Evolutionary conservation across 2,113 vertebrate species (phyloP).

Genomic region (Hyperoodon ampullatus): DNA sequence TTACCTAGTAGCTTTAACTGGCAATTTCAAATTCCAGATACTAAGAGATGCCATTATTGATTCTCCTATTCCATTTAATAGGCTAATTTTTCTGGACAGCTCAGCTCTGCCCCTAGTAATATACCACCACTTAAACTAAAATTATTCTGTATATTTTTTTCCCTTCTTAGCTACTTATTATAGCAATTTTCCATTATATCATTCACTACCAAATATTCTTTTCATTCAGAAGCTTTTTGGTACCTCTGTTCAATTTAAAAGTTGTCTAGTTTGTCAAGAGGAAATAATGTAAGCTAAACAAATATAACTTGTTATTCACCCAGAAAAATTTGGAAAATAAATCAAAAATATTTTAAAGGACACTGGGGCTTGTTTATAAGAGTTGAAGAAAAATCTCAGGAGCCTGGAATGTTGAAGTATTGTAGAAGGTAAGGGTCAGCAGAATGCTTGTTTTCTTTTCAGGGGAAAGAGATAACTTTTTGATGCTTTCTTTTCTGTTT

Average conservation of each 20-base stretch:
- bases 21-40: not conserved
- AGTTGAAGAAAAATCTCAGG: conserved; percentile 35
- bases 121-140: not conserved
- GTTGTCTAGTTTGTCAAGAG: not conserved
- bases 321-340: conserved; percentile 52
- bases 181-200: conserved; percentile 56
- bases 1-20: not conserved
- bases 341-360: conserved; percentile 60
- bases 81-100: not conserved
- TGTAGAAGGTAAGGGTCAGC: conserved; percentile 58
- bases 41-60: not conserved
- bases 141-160: not conserved
- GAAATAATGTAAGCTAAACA: not conserved
- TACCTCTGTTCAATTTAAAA: conserved; percentile 53
- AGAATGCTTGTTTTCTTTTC: conserved; percentile 65
- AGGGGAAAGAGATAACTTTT: conserved; percentile 51
- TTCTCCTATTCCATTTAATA: not conserved
- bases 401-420: conserved; percentile 65
- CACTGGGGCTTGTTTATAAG: conserved; percentile 39
- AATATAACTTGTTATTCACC: conserved; percentile 24
- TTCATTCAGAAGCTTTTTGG: conserved; percentile 34
- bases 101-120: not conserved
- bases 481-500: conserved; percentile 54
- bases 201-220: conserved; percentile 23
- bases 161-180: not conserved